Percentiles rank a stretch among this genome's conserved stretches.
These are phyloP conservation scores for Barbus barbus DNA, from an alignment of 2,113 vertebrate species.

Conservation along the genomic window DNA sequence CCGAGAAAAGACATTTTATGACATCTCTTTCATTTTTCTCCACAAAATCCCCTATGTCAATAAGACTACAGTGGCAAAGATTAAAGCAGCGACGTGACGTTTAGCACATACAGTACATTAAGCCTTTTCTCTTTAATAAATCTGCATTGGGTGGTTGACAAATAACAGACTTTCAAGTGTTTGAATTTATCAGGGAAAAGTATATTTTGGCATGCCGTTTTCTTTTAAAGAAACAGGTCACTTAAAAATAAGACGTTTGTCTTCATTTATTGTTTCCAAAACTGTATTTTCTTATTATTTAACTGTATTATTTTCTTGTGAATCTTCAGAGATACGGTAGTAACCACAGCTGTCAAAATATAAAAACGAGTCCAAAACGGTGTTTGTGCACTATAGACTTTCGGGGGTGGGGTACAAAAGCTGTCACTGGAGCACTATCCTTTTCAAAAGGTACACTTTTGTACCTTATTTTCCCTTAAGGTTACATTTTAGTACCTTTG, in stretches of 20 bases:
- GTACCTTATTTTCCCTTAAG: neutral
- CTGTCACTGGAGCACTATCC: too few species aligned
- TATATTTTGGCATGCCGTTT: too few species aligned
- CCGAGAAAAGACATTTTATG: conserved; percentile 42
- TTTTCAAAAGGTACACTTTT: too few species aligned
- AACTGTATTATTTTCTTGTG: too few species aligned
- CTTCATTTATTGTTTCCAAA: neutral
- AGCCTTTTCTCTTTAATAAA: neutral
- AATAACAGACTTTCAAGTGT: neutral
- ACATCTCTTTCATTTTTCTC: neutral
- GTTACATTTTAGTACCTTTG: neutral
- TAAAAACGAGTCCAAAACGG: too few species aligned
- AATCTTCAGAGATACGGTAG: too few species aligned
- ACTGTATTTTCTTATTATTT: neutral
- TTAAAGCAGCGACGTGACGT: neutral
- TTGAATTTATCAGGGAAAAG: too few species aligned
- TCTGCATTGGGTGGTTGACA: neutral
- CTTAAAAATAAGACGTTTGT: too few species aligned
- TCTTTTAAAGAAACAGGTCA: neutral
- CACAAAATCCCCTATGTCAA: neutral
- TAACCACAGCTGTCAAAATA: too few species aligned
- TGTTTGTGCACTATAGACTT: too few species aligned
- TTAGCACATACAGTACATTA: neutral
- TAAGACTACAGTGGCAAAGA: neutral
- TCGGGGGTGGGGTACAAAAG: too few species aligned